Evolutionary conservation across 2,113 vertebrate genomes (phyloP).

Genomic region (Hoplias malabaricus): DNA sequence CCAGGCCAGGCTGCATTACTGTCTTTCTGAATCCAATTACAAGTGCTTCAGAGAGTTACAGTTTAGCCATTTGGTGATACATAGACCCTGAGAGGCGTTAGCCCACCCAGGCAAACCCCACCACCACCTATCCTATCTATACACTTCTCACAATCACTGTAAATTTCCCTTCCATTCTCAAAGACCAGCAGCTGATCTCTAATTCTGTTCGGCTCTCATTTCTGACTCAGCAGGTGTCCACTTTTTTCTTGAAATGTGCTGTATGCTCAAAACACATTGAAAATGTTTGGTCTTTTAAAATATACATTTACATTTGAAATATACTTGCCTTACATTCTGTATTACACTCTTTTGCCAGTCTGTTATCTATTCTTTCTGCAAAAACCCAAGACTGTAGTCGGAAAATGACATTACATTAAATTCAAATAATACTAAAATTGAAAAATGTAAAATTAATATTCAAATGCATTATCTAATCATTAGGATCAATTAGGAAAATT

Average conservation of each 20-base stretch:
- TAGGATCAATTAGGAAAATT: too few species aligned
- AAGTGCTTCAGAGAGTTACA: constrained; percentile 11
- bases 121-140: background rate
- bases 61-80: constrained; percentile 1
- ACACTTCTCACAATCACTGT: background rate
- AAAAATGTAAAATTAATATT: too few species aligned
- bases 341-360: too few species aligned
- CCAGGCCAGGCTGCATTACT: constrained; percentile 56
- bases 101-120: background rate
- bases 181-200: background rate
- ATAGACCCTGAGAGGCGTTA: background rate
- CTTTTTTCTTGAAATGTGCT: background rate
- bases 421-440: too few species aligned
- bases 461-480: too few species aligned
- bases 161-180: background rate
- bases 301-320: too few species aligned
- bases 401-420: too few species aligned
- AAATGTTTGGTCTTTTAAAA: too few species aligned
- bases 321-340: too few species aligned
- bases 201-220: background rate
- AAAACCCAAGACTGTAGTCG: too few species aligned
- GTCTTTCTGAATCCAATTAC: constrained; percentile 44
- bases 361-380: too few species aligned
- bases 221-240: background rate
- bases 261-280: background rate